These are phyloP conservation scores for Capitulum mitella DNA, from an alignment of 2,888 invertebrate genomes.

Conservation along the genomic window DNA sequence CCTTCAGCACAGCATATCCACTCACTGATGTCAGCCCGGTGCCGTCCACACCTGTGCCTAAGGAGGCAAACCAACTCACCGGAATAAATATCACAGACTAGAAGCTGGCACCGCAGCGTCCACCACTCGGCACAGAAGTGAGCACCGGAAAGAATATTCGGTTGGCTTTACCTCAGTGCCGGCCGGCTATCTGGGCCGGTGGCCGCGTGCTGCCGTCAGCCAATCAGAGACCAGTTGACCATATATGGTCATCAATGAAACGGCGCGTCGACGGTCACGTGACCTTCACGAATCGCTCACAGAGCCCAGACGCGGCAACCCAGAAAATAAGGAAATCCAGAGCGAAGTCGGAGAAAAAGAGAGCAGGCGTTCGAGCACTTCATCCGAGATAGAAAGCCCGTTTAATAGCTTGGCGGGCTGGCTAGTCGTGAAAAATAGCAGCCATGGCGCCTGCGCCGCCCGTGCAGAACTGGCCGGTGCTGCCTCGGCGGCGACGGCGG, in stretches of 20 bases:
- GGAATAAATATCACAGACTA: slow-evolving; percentile 10
- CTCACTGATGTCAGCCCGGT: no score
- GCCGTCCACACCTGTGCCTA: no score
- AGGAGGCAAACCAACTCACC: neutral
- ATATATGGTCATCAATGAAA: slow-evolving; percentile 21
- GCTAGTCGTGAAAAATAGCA: no score
- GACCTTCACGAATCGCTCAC: neutral
- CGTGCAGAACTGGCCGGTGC: no score
- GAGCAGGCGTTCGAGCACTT: no score
- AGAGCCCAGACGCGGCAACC: no score
- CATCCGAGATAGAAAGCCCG: no score
- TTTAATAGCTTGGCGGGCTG: no score
- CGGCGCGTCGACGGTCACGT: slow-evolving; percentile 6
- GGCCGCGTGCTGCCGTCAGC: neutral
- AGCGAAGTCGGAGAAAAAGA: neutral
- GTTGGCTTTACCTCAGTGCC: neutral
- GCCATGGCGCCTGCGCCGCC: no score
- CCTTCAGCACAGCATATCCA: no score
- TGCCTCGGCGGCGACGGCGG: no score
- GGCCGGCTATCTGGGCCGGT: neutral
- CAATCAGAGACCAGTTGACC: slow-evolving; percentile 3
- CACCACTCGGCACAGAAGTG: neutral
- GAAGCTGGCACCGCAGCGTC: neutral
- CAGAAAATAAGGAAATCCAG: neutral
- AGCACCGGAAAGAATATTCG: neutral